A percentile compares a stretch with the other conserved stretches of the same genome.
Conservation (phyloP, 2,888 invertebrate genomes). For the Helicoverpa assulta region DNA sequence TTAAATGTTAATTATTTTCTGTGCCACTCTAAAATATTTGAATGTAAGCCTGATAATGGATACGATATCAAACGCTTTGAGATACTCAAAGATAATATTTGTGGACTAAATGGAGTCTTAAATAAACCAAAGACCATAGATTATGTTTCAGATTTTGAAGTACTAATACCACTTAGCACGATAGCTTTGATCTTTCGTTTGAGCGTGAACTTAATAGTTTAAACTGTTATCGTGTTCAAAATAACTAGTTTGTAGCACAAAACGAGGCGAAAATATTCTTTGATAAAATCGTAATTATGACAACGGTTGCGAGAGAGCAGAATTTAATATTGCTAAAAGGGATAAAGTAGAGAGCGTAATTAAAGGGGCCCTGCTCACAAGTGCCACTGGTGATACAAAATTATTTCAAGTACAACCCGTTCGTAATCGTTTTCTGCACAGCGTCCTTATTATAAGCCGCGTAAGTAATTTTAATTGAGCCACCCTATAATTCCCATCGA, state of each 20-base stretch:
- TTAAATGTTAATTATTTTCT: conserved; percentile 7
- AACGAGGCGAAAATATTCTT: neutral
- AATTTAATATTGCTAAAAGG: neutral
- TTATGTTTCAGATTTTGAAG: neutral
- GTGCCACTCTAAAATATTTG: conserved; percentile 15
- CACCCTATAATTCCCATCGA: conserved; percentile 40
- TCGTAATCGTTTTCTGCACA: conserved; percentile 44
- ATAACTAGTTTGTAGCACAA: neutral
- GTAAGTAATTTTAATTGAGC: conserved; percentile 50
- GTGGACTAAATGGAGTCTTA: neutral
- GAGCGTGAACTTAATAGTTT: neutral
- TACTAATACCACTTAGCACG: neutral
- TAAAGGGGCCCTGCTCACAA: conserved; percentile 16
- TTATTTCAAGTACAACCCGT: conserved; percentile 56
- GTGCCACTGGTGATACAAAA: conserved; percentile 40
- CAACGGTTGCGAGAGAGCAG: neutral
- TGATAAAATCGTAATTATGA: neutral
- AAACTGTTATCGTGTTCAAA: neutral
- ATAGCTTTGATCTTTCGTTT: neutral
- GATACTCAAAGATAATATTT: conserved; percentile 4
- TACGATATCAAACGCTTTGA: conserved; percentile 8
- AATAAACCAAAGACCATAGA: neutral
- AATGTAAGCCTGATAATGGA: conserved; percentile 1
- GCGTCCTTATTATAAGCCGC: conserved; percentile 24
- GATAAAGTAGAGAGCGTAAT: conserved; percentile 2